phyloP scores from a whole-genome alignment of 2,797 vertebrate species.

The Neosilurus hyrtlii region DNA sequence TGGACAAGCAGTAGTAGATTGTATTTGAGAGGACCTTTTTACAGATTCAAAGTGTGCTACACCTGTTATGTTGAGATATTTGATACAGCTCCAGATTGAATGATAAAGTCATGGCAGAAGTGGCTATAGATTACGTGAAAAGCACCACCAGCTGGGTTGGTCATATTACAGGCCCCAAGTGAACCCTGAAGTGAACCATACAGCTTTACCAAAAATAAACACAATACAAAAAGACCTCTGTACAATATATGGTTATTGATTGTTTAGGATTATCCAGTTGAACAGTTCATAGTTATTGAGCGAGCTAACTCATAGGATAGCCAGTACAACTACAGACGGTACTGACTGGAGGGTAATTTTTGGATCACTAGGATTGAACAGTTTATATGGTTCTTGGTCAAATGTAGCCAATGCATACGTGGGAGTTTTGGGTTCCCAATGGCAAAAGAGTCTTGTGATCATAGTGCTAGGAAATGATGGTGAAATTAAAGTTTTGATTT shows the following conservation, averaged over 20 bases:
- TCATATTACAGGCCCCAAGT: constrained; percentile 36
- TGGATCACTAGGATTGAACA: background rate
- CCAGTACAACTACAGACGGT: constrained; percentile 16
- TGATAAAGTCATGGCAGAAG: constrained; percentile 42
- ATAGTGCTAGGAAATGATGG: constrained; percentile 26
- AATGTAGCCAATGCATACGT: constrained; percentile 27
- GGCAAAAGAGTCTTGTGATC: constrained; percentile 34
- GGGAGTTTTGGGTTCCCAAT: constrained; percentile 19
- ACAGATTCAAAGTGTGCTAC: constrained; percentile 58
- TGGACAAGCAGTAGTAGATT: constrained; percentile 28
- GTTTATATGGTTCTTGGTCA: background rate
- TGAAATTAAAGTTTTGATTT: constrained; percentile 28
- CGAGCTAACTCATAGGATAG: background rate
- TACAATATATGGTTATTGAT: background rate
- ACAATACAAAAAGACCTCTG: background rate
- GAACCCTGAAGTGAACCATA: background rate
- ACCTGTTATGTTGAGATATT: constrained; percentile 71
- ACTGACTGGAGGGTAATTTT: background rate
- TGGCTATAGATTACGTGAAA: constrained; percentile 38
- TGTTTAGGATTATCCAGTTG: background rate
- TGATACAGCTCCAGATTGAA: constrained; percentile 60
- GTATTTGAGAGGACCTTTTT: constrained; percentile 17
- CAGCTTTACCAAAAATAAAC: background rate
- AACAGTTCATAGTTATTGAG: background rate
- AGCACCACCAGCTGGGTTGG: constrained; percentile 42